Conservation (phyloP, 2,888 invertebrate genomes). For the Sialis fuliginosa region DNA sequence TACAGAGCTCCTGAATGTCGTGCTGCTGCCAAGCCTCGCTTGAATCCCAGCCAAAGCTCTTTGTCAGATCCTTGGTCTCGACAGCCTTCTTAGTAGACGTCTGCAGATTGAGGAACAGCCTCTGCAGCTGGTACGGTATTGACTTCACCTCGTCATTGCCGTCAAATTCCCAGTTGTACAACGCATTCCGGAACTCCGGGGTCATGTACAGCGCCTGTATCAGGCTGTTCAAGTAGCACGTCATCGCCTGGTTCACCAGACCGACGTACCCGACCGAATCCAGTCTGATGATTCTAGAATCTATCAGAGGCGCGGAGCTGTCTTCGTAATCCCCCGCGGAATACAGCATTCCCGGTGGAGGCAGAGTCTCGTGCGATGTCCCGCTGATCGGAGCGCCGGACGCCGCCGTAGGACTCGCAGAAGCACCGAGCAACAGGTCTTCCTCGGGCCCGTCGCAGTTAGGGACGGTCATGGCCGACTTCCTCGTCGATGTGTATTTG, state of each 20-base stretch:
- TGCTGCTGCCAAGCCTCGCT: slow-evolving; percentile 85
- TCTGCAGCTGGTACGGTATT: slow-evolving; percentile 75
- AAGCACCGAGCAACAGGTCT: slow-evolving; percentile 26
- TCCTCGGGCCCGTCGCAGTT: slow-evolving; percentile 17
- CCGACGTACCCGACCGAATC: slow-evolving; percentile 46
- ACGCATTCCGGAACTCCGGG: slow-evolving; percentile 76
- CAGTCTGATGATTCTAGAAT: slow-evolving; percentile 3
- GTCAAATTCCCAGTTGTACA: slow-evolving; percentile 70
- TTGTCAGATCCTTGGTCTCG: slow-evolving; percentile 73
- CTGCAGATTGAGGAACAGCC: slow-evolving; percentile 69
- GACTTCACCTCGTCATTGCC: slow-evolving; percentile 51
- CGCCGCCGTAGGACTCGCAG: slow-evolving; percentile 24
- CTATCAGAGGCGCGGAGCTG: not conserved
- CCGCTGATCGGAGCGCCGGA: slow-evolving; percentile 3
- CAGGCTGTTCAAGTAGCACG: slow-evolving; percentile 78
- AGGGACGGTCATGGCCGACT: slow-evolving; percentile 9
- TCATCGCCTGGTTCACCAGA: slow-evolving; percentile 81
- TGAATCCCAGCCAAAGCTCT: slow-evolving; percentile 81
- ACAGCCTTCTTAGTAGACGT: slow-evolving; percentile 62
- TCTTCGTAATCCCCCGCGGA: not conserved
- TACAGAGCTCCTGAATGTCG: slow-evolving; percentile 76
- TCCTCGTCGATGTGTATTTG: slow-evolving; percentile 4
- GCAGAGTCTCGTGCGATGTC: slow-evolving; percentile 9
- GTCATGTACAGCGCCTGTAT: slow-evolving; percentile 82
- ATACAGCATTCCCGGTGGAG: slow-evolving; percentile 3